Evolutionary conservation across 2,113 vertebrate genomes (phyloP), one percentile per base, ranked within the genome.

Genomic region (Choloepus hoffmanni): DNA sequence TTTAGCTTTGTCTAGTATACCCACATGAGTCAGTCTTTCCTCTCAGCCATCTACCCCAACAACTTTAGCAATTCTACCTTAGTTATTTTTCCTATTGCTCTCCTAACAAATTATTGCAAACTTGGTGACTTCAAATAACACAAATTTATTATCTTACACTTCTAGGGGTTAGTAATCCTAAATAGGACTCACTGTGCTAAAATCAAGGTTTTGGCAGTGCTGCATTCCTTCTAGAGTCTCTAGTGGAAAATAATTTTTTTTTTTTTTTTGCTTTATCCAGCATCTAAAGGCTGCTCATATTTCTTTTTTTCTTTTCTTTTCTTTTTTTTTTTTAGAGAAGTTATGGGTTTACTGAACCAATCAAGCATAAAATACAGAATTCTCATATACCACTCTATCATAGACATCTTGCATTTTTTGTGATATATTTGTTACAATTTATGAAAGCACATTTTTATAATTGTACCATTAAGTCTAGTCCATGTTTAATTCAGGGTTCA

Each of bases 171-270:
- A 72, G 16, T 3, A 55, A 7, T 50, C 53, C n/a, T 36, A 9
- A 36, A 63, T 76, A 14, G 6, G 24, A n/a, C 28, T 18, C 9
- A 18, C 12, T 28, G 28, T 30, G 6, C 5, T 77, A 5, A 30
- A 4, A 30, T 7, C 11, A 74, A 73, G 13, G 4, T 18, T 0
- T n/a, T 55, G 16, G 28, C 0, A 1, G n/a, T 33, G 1, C 14
- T 58, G 16, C 2, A 11, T 82, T 68, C 18, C 28, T 85, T 79
- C 40, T 24, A 10, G 16, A 81, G 28, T 9, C 11, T 60, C 3
- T 43, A 89, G 18, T 18, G 40, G 10, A 86, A 86, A 48, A 77
- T 62, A n/a, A n/a, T 36, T 36, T 36, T 36, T 36, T 36, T 3
- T 60, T 5, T 85, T 82, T 77, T 72, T 18, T 70, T 53, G 0